Conservation (phyloP, 2,113 vertebrate species). For the Helogale parvula region DNA sequence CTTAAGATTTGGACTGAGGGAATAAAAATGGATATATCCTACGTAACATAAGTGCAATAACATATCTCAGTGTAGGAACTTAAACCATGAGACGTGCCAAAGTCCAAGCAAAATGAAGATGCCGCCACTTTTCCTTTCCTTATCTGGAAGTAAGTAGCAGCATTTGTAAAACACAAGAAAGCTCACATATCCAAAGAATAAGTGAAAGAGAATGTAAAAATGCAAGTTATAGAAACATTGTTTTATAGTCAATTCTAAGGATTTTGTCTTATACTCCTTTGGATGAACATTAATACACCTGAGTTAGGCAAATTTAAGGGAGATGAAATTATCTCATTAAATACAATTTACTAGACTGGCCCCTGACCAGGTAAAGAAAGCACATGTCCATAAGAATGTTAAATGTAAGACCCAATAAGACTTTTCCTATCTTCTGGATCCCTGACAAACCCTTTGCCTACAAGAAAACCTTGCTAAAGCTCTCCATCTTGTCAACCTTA, state of each 20-base stretch:
- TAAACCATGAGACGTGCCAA: neutral
- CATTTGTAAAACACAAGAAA: neutral
- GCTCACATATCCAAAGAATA: neutral
- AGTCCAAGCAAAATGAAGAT: slow-evolving; percentile 23
- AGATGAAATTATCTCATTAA: neutral
- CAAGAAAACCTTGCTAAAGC: neutral
- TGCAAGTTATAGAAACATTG: neutral
- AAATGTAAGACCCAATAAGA: neutral
- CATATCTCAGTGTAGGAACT: neutral
- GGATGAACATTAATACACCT: neutral
- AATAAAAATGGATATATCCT: neutral
- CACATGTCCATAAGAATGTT: neutral
- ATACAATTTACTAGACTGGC: neutral
- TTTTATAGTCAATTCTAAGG: slow-evolving; percentile 27
- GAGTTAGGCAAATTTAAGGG: neutral
- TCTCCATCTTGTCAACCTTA: neutral
- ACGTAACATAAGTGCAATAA: neutral
- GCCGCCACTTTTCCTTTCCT: neutral
- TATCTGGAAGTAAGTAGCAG: neutral
- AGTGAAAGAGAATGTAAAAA: neutral
- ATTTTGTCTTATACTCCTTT: neutral
- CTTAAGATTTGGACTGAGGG: neutral
- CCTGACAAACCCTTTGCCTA: neutral
- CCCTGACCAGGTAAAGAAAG: neutral
- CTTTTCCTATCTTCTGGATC: neutral